A percentile compares a stretch with the other conserved stretches of the same genome.
Evolutionary conservation across 2,113 vertebrate species (phyloP).

Genomic region (Pithys albifrons): DNA sequence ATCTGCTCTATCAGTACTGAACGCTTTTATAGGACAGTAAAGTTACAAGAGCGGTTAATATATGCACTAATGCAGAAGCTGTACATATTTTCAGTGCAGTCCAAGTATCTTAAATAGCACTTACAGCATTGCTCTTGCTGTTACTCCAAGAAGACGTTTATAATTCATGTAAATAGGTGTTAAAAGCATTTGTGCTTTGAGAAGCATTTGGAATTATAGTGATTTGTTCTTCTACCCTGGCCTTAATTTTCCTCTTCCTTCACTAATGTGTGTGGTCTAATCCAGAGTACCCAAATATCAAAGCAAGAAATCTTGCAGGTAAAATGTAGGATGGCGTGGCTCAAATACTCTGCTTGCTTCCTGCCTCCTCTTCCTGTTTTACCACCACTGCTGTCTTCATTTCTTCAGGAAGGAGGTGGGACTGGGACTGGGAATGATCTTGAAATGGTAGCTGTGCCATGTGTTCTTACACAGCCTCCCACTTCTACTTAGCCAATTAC

Average conservation of each 20-base stretch:
- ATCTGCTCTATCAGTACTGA: neutral
- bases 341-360: neutral
- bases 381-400: neutral
- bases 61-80: neutral
- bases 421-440: neutral
- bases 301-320: neutral
- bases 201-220: neutral
- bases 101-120: neutral
- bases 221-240: neutral
- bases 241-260: neutral
- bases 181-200: neutral
- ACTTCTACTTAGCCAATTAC: neutral
- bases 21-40: neutral
- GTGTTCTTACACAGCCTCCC: neutral
- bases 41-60: neutral
- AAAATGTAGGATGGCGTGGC: neutral
- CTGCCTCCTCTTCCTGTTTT: neutral
- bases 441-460: neutral
- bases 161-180: neutral
- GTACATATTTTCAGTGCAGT: constrained; percentile 23
- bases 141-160: neutral
- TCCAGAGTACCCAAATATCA: neutral
- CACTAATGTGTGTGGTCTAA: neutral
- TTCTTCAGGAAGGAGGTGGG: neutral
- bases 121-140: neutral